Percentiles rank a stretch among this genome's conserved stretches.
Evolutionary conservation across 2,888 invertebrate genomes (phyloP).

Genomic region (Tetranychus piercei): DNA sequence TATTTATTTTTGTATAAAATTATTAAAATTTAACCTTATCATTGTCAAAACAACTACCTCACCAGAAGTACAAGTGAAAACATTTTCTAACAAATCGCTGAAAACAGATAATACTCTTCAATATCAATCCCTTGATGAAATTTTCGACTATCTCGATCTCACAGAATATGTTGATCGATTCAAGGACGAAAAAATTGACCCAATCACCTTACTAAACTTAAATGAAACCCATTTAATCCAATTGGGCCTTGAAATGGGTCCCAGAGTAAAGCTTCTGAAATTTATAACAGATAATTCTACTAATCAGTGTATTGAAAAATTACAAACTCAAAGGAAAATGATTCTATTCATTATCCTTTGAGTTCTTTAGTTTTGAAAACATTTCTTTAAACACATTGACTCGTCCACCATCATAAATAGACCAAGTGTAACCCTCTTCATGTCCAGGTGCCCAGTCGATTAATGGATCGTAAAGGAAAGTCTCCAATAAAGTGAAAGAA

Average conservation of each 20-base stretch:
- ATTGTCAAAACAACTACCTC: not conserved
- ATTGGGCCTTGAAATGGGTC: not conserved
- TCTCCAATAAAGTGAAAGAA: constrained; percentile 73
- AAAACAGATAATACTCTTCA: not conserved
- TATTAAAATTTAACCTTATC: too few species aligned
- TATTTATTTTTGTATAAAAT: too few species aligned
- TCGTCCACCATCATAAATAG: constrained; percentile 41
- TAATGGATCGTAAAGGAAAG: constrained; percentile 91
- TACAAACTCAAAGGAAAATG: not conserved
- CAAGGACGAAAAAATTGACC: not conserved
- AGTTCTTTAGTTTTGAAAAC: too few species aligned
- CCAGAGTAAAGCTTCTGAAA: not conserved
- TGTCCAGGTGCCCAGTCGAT: constrained; percentile 87
- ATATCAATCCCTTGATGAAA: not conserved
- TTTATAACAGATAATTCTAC: not conserved
- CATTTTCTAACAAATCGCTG: not conserved
- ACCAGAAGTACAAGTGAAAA: not conserved
- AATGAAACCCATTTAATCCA: not conserved
- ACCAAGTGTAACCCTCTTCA: constrained; percentile 43
- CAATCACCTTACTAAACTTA: not conserved
- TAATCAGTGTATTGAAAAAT: not conserved
- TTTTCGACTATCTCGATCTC: not conserved
- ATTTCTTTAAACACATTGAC: constrained; percentile 35
- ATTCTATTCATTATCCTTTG: too few species aligned
- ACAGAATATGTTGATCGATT: not conserved